Evolutionary conservation across 2,888 invertebrate species (phyloP).

Genomic region (Metallyticus violacea): DNA sequence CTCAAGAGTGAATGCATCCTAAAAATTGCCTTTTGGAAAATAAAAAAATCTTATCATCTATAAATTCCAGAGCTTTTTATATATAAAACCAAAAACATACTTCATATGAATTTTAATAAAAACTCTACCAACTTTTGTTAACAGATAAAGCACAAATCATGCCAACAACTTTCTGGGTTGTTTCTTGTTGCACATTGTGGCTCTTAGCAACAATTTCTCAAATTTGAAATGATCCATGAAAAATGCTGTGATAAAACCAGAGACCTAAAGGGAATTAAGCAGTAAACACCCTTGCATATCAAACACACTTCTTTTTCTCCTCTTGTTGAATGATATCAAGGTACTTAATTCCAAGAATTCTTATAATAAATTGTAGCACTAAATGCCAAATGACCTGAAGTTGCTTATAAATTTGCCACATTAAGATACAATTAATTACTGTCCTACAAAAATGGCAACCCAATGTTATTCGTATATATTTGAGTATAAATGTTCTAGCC

Average conservation of each 20-base stretch:
- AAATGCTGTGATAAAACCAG: neutral
- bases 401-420: neutral
- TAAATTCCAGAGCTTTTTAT: too few relatives aligned
- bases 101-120: too few relatives aligned
- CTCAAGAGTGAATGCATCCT: too few relatives aligned
- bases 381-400: neutral
- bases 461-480: neutral
- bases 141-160: too few relatives aligned
- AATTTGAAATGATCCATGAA: too few relatives aligned
- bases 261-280: neutral
- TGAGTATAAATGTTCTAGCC: neutral
- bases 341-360: neutral
- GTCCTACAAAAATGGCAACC: neutral
- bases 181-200: too few relatives aligned
- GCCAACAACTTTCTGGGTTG: too few relatives aligned
- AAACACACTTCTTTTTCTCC: neutral
- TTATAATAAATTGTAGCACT: neutral
- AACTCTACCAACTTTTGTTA: too few relatives aligned
- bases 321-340: neutral
- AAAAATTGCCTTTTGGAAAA: too few relatives aligned
- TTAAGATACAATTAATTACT: neutral
- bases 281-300: neutral
- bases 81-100: too few relatives aligned
- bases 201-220: too few relatives aligned
- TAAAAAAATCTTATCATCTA: too few relatives aligned